Evolutionary conservation across 1,140 invertebrate genomes (phyloP), one percentile per base, ranked within the genome.

Genomic region (Zelostemma sp.): DNA sequence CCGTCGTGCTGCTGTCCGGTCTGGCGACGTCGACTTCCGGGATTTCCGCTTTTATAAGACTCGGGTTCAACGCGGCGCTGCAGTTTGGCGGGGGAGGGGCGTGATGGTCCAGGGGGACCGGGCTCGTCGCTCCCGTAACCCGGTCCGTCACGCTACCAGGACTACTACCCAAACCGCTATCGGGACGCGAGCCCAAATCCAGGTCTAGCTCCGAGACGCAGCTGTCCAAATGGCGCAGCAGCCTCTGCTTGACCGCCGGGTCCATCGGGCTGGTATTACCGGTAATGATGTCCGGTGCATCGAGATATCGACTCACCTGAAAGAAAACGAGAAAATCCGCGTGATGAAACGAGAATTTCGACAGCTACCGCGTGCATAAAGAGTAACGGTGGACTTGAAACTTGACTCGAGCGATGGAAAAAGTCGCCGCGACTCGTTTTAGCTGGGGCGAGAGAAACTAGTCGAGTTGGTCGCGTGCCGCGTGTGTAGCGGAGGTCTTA

Each of bases 151-250:
- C 82, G 71, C 81, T 84, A 1, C 84, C 82, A 1, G 84, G 82
- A 76, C 84, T 85, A 41, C 82, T 83, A 9, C 83, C 80, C 6
- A 84, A 46, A 33, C 81, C 83, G 19, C 81, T 84, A 62, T 85
- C 82, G 6, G 84, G 79, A 21, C 82, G 80, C 45, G 89, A 88
- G 58, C 89, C 87, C 17, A 91, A 83, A 72, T 91, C 90, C 19
- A 90, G 79, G 74, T 92, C 90, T 14, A 93, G 87, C 73, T 92
- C 91, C 0, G 88, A 87, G 11, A 92, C 87, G 77, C 92, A 93
- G 67, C 88, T 89, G 71, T 92, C 90, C 63, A 93, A 76, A 73
- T 93, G 92, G 2, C 90, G 85, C 1, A 93, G 75, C 6, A 94
- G 82, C 12, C 91, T 86, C 56, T 92, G 90, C 66, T 91, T 89